Conservation (phyloP, 2,113 vertebrate species). For the Seriola aureovittata region DNA sequence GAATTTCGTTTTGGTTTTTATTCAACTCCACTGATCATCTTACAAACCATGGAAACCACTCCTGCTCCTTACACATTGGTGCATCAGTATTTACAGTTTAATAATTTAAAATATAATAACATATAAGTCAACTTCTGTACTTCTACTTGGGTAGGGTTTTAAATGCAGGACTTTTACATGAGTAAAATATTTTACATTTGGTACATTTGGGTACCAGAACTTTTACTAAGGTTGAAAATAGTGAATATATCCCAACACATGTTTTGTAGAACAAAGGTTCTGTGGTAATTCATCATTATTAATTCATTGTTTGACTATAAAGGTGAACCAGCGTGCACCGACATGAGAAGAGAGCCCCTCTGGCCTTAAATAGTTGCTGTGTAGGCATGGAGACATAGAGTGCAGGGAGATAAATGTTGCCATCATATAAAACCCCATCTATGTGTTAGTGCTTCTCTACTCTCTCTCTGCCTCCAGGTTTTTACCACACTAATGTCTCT, state of each 20-base stretch:
- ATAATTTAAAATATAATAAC: not conserved
- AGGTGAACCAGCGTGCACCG: slow-evolving; percentile 31
- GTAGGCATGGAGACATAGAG: slow-evolving; percentile 32
- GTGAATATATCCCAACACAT: not conserved
- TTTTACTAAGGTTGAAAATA: not conserved
- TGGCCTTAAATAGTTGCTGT: slow-evolving; percentile 19
- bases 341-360: slow-evolving; percentile 30
- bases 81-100: not conserved
- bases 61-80: not conserved
- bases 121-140: not conserved
- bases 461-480: slow-evolving; percentile 15
- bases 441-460: slow-evolving; percentile 11
- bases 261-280: slow-evolving; percentile 13
- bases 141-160: too few species aligned
- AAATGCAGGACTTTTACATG: too few species aligned
- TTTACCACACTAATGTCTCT: slow-evolving; percentile 54
- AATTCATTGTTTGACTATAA: slow-evolving; percentile 16
- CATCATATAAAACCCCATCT: slow-evolving; percentile 43
- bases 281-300: slow-evolving; percentile 18
- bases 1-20: too few species aligned
- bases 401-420: slow-evolving; percentile 43
- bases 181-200: too few species aligned
- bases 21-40: not conserved
- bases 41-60: not conserved
- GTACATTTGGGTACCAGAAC: too few species aligned